Percentiles rank a stretch among this genome's conserved stretches.
Conservation (phyloP, 1,140 invertebrate species). For the Venustaconcha ellipsiformis region DNA sequence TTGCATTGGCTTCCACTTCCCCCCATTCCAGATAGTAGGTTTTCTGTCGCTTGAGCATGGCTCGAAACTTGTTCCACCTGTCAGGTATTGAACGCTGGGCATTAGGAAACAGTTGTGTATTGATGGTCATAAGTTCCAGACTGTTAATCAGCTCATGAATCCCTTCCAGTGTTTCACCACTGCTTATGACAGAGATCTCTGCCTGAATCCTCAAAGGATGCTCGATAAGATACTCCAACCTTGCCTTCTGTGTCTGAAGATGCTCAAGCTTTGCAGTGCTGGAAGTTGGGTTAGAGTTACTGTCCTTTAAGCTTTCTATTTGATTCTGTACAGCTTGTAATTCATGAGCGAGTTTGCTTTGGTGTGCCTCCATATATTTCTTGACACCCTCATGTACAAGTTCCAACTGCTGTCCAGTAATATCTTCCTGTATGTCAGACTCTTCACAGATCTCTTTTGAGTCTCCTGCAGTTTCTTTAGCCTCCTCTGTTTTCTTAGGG, state of each 20-base stretch:
- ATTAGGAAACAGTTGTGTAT: constrained; percentile 60
- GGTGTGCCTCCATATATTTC: constrained; percentile 41
- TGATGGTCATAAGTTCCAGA: constrained; percentile 61
- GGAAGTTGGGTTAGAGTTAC: constrained; percentile 5
- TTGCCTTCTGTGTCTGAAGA: constrained; percentile 44
- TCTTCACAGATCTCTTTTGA: neutral
- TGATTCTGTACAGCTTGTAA: constrained; percentile 41
- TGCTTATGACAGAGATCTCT: constrained; percentile 48
- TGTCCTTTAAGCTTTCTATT: constrained; percentile 22
- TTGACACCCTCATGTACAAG: constrained; percentile 37
- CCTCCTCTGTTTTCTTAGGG: neutral
- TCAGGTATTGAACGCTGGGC: constrained; percentile 55
- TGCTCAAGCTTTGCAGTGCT: constrained; percentile 26
- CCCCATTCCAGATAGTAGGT: constrained; percentile 54
- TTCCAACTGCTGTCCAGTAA: neutral
- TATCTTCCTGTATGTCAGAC: neutral
- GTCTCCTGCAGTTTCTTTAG: constrained; percentile 17
- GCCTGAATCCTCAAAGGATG: constrained; percentile 48
- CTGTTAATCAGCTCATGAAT: constrained; percentile 53
- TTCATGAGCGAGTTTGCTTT: constrained; percentile 40
- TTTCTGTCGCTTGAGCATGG: constrained; percentile 49
- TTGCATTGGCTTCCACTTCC: constrained; percentile 43
- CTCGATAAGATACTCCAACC: constrained; percentile 43
- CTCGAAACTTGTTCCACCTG: constrained; percentile 51
- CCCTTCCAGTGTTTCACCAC: constrained; percentile 55